Base-by-base conservation (phyloP, 2,113 vertebrate species). In the Oplegnathus fasciatus region DNA sequence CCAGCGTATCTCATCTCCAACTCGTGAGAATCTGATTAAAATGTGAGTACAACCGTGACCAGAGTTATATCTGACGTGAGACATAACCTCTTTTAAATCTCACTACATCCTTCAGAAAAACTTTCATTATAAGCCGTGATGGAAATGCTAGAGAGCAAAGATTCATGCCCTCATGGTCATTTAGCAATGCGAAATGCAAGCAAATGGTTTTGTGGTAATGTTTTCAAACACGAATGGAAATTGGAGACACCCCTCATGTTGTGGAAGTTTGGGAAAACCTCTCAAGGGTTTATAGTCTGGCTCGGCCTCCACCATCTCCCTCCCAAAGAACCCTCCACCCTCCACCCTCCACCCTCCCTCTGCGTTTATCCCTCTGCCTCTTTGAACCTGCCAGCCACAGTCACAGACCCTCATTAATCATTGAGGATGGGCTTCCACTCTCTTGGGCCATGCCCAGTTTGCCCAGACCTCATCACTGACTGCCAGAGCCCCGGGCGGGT, bases 401-500 rank as follows among this genome's bases (percentile, higher is more conserved):
- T 66, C 73, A 32, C 71, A 72, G 55, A 84, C 42, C 78, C 79
- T 88, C 91, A 91, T 92, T 90, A 88, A 89, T 91, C 90, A 86
- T 50, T 52, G 87, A 90, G 55, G 65, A 87, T 28, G 76, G 83
- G 60, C 77, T 61, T 76, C 50, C 75, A 55, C 75, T 80, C 81
- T 87, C 82, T 54, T 14, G 82, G 75, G 80, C 80, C 80, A 89
- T 60, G 83, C 82, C 88, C 83, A 82, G 82, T 67, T 73, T 80
- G 78, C 67, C 57, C 66, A 9, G 80, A 69, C 71, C 72, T 68
- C 82, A 11, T 44, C 78, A 4, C 20, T 44, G 82, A 65, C 48
- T 84, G 85, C 82, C 88, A 80, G 57, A n/a, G 85, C 83, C 86
- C 37, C 69, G 26, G 88, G 82, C 79, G 68, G 84, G 82, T 84